Evolutionary conservation across 2,888 invertebrate species (phyloP).

Genomic region (Notodonta dromedarius): DNA sequence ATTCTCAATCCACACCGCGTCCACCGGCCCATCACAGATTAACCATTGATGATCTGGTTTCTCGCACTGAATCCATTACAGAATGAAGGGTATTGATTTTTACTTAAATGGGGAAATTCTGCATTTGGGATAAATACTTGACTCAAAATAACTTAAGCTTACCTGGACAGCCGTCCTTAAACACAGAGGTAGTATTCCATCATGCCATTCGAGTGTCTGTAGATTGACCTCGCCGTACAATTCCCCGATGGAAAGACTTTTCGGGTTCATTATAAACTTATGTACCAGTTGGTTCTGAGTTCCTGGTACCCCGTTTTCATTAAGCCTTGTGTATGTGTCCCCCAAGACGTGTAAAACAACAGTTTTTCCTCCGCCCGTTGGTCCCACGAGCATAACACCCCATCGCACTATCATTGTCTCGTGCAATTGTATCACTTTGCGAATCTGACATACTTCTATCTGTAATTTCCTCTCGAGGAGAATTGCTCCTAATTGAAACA

Average conservation of each 20-base stretch:
- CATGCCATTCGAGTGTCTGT: constrained; percentile 95
- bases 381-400: constrained; percentile 97
- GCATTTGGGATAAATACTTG: too few species aligned
- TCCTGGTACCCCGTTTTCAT: constrained; percentile 84
- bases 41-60: constrained; percentile 94
- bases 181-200: constrained; percentile 89
- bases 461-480: constrained; percentile 86
- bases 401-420: constrained; percentile 96
- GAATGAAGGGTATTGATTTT: neutral
- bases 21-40: constrained; percentile 95
- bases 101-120: neutral
- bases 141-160: constrained; percentile 17
- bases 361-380: constrained; percentile 94
- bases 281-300: constrained; percentile 88
- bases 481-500: constrained; percentile 50
- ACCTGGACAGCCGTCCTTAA: constrained; percentile 77
- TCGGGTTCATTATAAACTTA: constrained; percentile 93
- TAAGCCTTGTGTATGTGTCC: constrained; percentile 87
- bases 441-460: constrained; percentile 86
- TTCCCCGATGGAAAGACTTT: constrained; percentile 94
- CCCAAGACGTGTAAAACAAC: constrained; percentile 89
- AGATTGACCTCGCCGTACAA: constrained; percentile 94
- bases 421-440: constrained; percentile 92
- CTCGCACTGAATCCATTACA: constrained; percentile 48
- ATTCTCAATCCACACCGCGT: constrained; percentile 97